These are phyloP conservation scores for Alosa sapidissima DNA, from an alignment of 2,797 vertebrate species.

Conservation along the genomic window DNA sequence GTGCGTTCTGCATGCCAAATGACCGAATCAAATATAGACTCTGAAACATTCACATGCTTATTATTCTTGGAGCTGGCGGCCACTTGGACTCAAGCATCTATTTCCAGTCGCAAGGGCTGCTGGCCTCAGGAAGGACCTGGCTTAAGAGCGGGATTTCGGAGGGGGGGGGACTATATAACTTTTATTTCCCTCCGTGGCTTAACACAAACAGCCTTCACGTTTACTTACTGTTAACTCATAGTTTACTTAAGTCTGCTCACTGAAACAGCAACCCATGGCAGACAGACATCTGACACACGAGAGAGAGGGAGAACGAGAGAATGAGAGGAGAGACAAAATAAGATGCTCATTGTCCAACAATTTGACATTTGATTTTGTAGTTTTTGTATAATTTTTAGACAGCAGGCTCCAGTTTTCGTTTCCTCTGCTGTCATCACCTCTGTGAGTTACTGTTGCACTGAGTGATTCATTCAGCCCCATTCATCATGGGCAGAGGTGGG, in stretches of 20 bases:
- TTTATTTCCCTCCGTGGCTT: conserved; percentile 45
- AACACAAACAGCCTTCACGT: conserved; percentile 39
- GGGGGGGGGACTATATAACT: conserved; percentile 16
- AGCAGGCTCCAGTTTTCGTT: not conserved
- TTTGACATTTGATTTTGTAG: not conserved
- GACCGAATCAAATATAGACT: conserved; percentile 33
- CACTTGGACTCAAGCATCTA: conserved; percentile 17
- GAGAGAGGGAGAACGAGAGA: not conserved
- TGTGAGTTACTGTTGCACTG: not conserved
- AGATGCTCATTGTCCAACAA: not conserved
- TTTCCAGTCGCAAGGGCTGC: conserved; percentile 18
- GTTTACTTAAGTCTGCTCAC: conserved; percentile 30
- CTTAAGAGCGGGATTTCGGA: not conserved
- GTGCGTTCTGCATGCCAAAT: conserved; percentile 34
- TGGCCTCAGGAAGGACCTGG: conserved; percentile 32
- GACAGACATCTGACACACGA: not conserved
- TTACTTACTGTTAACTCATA: conserved; percentile 25
- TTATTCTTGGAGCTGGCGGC: conserved; percentile 37
- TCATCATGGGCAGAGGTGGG: not conserved
- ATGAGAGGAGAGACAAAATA: not conserved
- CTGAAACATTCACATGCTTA: conserved; percentile 30
- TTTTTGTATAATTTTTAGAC: not conserved
- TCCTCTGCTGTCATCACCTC: conserved; percentile 25
- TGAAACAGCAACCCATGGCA: conserved; percentile 9
- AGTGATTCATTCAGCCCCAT: not conserved